phyloP scores from a whole-genome alignment of 2,113 vertebrate species.

The Desmodus rotundus region DNA sequence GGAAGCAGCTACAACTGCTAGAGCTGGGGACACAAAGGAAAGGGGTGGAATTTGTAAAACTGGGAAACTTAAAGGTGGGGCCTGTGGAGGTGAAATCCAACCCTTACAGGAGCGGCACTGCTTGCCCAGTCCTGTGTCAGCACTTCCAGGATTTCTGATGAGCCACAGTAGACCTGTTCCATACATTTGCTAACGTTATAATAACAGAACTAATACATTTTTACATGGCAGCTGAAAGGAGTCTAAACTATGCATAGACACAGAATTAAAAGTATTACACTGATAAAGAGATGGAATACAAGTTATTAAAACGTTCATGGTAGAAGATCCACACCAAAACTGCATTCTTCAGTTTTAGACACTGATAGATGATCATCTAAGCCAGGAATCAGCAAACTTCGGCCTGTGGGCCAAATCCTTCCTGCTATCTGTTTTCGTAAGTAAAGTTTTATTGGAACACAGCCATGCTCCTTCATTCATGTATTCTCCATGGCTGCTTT shows the following conservation, averaged over 20 bases:
- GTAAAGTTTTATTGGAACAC: conserved; percentile 9
- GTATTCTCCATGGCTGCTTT: not conserved
- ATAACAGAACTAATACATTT: not conserved
- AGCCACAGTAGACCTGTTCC: not conserved
- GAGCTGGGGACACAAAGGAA: not conserved
- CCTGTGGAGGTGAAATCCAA: not conserved
- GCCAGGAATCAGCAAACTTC: not conserved
- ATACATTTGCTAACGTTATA: not conserved
- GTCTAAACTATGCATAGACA: not conserved
- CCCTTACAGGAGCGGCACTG: not conserved
- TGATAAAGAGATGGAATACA: not conserved
- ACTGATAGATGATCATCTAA: not conserved
- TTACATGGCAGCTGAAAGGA: not conserved
- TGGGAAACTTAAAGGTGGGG: not conserved
- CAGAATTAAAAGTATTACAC: not conserved
- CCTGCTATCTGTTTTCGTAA: not conserved
- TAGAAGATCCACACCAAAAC: not conserved
- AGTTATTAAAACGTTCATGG: not conserved
- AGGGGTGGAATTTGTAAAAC: not conserved
- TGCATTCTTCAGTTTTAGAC: not conserved
- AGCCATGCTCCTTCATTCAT: not conserved
- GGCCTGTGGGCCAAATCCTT: not conserved
- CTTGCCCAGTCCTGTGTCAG: not conserved
- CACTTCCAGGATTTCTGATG: not conserved
- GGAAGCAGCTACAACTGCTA: not conserved